Percentiles rank a stretch among this genome's conserved stretches.
phyloP scores from a whole-genome alignment of 2,797 vertebrate species.

The Lerista edwardsae region DNA sequence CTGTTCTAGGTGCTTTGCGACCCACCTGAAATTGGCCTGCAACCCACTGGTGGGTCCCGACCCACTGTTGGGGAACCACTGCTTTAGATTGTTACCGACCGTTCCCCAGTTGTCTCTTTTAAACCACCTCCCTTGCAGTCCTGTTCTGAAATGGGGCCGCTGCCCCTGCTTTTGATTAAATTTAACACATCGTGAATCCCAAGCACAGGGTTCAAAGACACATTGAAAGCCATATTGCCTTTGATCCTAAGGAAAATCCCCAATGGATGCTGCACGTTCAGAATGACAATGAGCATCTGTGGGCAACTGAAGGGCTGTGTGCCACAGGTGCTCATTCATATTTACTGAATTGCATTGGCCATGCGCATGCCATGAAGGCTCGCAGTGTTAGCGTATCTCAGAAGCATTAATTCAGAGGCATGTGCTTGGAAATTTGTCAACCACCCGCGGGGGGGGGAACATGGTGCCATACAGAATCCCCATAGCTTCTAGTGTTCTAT shows the following conservation, averaged over 20 bases:
- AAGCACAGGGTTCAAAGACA: no score
- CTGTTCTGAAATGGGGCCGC: no score
- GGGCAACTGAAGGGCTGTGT: not conserved
- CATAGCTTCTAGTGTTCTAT: not conserved
- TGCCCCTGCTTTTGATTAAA: no score
- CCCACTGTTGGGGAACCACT: no score
- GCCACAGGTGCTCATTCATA: not conserved
- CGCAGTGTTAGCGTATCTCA: not conserved
- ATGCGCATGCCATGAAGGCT: constrained; percentile 42
- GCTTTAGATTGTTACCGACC: no score
- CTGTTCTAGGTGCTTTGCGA: no score
- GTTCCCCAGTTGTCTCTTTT: no score
- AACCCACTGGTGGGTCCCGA: no score
- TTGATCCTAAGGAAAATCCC: not conserved
- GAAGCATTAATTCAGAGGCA: not conserved
- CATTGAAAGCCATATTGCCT: no score
- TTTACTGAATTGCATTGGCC: not conserved
- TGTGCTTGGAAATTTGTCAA: not conserved
- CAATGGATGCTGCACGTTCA: constrained; percentile 16
- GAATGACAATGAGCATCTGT: constrained; percentile 1
- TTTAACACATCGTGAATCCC: no score
- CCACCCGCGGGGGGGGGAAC: not conserved
- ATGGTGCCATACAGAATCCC: rapidly evolving
- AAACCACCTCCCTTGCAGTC: no score
- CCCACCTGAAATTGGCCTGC: no score